Evolutionary conservation across 2,888 invertebrate species (phyloP), one percentile per base, ranked within the genome.

Genomic region (Lagria hirta): DNA sequence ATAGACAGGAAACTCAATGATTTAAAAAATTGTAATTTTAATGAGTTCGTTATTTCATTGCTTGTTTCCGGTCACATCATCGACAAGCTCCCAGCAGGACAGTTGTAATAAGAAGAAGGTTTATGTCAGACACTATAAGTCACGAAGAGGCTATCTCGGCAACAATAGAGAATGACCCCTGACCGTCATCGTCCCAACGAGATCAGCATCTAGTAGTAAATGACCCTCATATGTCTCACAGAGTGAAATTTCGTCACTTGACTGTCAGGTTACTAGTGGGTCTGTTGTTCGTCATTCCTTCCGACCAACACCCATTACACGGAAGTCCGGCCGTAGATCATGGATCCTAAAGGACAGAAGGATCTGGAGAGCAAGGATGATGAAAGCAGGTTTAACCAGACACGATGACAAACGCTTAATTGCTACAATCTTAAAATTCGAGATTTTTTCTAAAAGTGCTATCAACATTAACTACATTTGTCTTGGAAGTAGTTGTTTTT

Each of bases 301-400:
- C 49, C 55, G 53, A 55, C 51, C 48, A 47, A 52, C 54, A 23
- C 42, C 52, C 49, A 58, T 56, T 58, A 57, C 43, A 50, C 48
- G 52, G 43, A 49, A 52, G 46, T 49, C 40, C 43, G 33, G 33
- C 37, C 56, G 47, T 56, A 43, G 35, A 53, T 56, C 56, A 54
- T 30, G 22, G 14, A 20, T 21, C 15, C 34, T 27, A 37, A 14
- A 23, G 23, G 22, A 16, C 10, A 16, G 13, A 26, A 35, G 18
- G 18, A 8, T 20, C 11, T 34, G 21, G 11, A 10, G 20, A 8
- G 21, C 32, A 7, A 16, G 11, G 17, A 17, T 30, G 30, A n/a
- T 30, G 17, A 16, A 6, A 18, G 7, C 4, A 18, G 18, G 5
- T 18, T n/a, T n/a, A n/a, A n/a, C n/a, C n/a, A n/a, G n/a, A n/a